Base-by-base conservation (phyloP, 2,797 vertebrate genomes). In the Botia almorhae region DNA sequence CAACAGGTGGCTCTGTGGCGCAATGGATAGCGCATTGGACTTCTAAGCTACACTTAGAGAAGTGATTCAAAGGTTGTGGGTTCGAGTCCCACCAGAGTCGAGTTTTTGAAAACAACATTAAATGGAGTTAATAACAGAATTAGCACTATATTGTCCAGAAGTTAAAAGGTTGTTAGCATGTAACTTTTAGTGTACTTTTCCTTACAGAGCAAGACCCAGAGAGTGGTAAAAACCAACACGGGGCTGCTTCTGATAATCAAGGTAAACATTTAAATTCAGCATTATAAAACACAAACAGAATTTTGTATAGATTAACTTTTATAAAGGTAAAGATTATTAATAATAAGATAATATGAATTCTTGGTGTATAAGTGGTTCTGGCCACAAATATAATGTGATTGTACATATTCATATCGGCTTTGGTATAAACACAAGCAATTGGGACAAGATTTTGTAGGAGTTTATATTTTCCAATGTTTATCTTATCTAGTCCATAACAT, bases 1-100 rank as follows among this genome's bases (percentile, higher is more conserved):
- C 53, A 69, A 80, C 74, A 80, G 50, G 79, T 79, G 96, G 96
- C 96, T 96, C 96, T 94, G 96, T 96, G 96, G 96, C 95, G 95
- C 96, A 96, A 96, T 96, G 95, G 96, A 96, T 96, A 96, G 96
- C 95, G 94, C 94, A 95, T 94, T 96, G 93, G 93, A 93, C 93
- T 95, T 96, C 93, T 95, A 96, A 61, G 71, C 46, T 43, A 17
- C 76, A 80, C 82, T 80, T 65, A 0, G 64, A 16, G 85, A 43
- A 84, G 84, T 80, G 76, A 94, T 95, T 94, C 94, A 95, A 95
- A 95, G 94, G 93, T 94, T 95, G 94, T 95, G 93, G 93, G 94
- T 94, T 95, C 93, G 94, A 95, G 94, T 94, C 93, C 94, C 93
- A 94, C 94, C 93, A 91, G 93, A 95, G 93, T 94, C 93, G 93